A percentile compares a stretch with the other conserved stretches of the same genome.
These are phyloP conservation scores for Bombus superbus DNA, from an alignment of 1,140 invertebrate species.

Conservation along the genomic window DNA sequence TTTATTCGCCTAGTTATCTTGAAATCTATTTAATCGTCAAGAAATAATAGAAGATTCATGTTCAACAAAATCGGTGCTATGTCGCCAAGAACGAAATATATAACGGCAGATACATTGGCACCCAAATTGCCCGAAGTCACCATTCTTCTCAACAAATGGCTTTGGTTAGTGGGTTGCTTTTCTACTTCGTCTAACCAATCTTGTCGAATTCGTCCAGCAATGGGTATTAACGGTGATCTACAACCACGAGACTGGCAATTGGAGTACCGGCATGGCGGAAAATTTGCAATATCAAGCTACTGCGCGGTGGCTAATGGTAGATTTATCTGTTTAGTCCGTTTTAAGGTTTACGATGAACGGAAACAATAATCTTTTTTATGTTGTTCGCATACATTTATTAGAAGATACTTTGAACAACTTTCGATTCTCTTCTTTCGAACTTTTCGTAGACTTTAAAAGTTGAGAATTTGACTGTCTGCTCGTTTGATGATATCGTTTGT, in stretches of 20 bases:
- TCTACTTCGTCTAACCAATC: conserved; percentile 40
- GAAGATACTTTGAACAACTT: background rate
- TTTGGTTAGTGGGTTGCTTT: conserved; percentile 3
- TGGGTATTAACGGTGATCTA: conserved; percentile 29
- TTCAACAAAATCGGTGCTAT: background rate
- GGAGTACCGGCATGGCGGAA: background rate
- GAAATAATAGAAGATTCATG: background rate
- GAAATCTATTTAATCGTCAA: background rate
- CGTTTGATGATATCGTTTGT: background rate
- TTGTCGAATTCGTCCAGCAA: conserved; percentile 16
- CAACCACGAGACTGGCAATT: background rate
- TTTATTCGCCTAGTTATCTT: background rate
- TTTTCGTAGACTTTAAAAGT: no score
- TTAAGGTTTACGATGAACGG: background rate
- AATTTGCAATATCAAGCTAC: conserved; percentile 57
- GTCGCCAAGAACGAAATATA: conserved; percentile 15
- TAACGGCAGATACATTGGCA: conserved; percentile 6
- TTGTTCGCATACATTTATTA: background rate
- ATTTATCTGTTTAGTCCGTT: conserved; percentile 30
- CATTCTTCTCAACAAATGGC: conserved; percentile 30
- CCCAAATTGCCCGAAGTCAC: background rate
- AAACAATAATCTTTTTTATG: background rate
- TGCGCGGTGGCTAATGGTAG: background rate
- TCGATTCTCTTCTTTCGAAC: background rate
- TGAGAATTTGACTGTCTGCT: background rate